Conservation (phyloP, 1,140 invertebrate species). For the Plectrocnemia conspersa region DNA sequence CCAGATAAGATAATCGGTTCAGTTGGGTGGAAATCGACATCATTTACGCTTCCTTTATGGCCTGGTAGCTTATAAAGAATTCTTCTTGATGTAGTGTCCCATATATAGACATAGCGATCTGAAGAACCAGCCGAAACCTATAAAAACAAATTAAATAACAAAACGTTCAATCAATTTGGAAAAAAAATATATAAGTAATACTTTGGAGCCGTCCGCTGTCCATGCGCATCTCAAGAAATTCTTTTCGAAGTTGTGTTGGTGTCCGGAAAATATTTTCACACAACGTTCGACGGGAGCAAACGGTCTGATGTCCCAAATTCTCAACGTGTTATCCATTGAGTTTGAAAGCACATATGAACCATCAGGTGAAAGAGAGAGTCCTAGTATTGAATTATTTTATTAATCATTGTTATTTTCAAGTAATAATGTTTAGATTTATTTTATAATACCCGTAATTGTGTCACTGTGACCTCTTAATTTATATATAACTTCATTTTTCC, state of each 20-base stretch:
- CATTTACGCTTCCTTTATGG: conserved; percentile 96
- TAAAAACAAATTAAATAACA: conserved; percentile 64
- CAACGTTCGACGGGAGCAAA: conserved; percentile 87
- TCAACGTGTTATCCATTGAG: conserved; percentile 91
- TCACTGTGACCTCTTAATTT: conserved; percentile 85
- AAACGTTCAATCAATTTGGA: conserved; percentile 12
- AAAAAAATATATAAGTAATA: conserved; percentile 41
- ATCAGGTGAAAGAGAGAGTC: conserved; percentile 86
- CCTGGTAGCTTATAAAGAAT: conserved; percentile 97
- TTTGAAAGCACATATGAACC: conserved; percentile 94
- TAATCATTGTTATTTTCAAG: background rate
- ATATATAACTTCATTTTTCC: conserved; percentile 85
- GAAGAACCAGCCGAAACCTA: conserved; percentile 88
- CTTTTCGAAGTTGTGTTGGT: conserved; percentile 98
- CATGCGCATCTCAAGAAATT: conserved; percentile 84
- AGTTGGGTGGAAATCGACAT: conserved; percentile 91
- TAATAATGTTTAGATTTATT: conserved; percentile 3
- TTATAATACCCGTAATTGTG: conserved; percentile 76
- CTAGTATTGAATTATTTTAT: conserved; percentile 31
- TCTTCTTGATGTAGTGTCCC: conserved; percentile 88
- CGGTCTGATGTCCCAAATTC: conserved; percentile 77
- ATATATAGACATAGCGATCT: conserved; percentile 94
- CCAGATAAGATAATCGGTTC: conserved; percentile 93
- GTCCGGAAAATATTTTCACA: conserved; percentile 86
- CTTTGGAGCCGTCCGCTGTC: conserved; percentile 82